Conservation (phyloP, 2,888 invertebrate species). For the Poecilobothrus nobilitatus region DNA sequence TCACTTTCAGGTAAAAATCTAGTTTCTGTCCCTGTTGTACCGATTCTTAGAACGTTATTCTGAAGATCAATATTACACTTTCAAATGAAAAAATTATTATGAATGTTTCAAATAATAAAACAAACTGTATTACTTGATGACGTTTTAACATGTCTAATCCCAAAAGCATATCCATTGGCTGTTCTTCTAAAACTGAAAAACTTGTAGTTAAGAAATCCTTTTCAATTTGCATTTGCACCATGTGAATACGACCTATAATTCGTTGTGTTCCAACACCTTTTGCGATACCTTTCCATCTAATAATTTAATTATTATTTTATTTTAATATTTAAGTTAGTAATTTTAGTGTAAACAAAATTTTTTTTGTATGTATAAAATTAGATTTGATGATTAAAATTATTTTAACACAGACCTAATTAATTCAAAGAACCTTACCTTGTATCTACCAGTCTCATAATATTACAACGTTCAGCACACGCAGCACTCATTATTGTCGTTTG, state of each 20-base stretch:
- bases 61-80: constrained; percentile 88
- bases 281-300: constrained; percentile 87
- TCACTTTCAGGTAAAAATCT: constrained; percentile 64
- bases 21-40: constrained; percentile 89
- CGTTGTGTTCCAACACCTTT: constrained; percentile 95
- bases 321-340: not conserved
- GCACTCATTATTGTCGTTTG: constrained; percentile 99
- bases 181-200: constrained; percentile 92
- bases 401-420: not conserved
- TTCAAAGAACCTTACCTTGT: constrained; percentile 48
- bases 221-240: constrained; percentile 94
- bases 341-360: too few species aligned
- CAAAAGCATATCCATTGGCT: constrained; percentile 96
- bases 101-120: not conserved
- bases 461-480: constrained; percentile 87
- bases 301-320: constrained; percentile 14
- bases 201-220: constrained; percentile 89
- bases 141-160: constrained; percentile 96
- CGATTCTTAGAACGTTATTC: constrained; percentile 78
- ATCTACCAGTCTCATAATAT: constrained; percentile 83
- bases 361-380: too few species aligned
- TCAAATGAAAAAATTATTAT: constrained; percentile 13
- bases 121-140: constrained; percentile 63
- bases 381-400: too few species aligned
- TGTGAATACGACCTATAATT: constrained; percentile 93